Conservation (phyloP, 2,888 invertebrate species). For the Acleris laterana region DNA sequence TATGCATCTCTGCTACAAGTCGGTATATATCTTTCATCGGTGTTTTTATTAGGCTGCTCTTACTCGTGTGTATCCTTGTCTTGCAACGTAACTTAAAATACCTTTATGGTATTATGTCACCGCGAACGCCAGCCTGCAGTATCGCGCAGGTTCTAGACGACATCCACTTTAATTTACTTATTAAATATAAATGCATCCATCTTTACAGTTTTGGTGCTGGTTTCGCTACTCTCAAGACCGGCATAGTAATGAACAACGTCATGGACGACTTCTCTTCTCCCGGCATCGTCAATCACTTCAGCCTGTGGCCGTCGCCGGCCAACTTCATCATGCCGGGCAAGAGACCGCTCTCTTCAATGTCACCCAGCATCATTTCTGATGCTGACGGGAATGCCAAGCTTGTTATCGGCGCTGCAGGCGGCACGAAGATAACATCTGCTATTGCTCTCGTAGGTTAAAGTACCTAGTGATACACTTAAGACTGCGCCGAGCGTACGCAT, state of each 20-base stretch:
- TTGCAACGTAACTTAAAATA: too few species aligned
- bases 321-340: slow-evolving; percentile 93
- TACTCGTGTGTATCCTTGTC: too few species aligned
- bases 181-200: background rate
- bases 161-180: too few species aligned
- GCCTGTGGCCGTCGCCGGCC: slow-evolving; percentile 89
- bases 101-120: too few species aligned
- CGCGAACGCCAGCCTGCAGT: too few species aligned
- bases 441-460: slow-evolving; percentile 85
- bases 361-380: slow-evolving; percentile 91
- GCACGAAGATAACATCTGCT: slow-evolving; percentile 91
- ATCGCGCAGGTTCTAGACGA: too few species aligned
- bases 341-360: slow-evolving; percentile 94
- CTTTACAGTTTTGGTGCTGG: slow-evolving; percentile 92
- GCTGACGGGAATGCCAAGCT: slow-evolving; percentile 86
- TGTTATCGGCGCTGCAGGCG: slow-evolving; percentile 93
- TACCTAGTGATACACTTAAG: too few species aligned
- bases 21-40: too few species aligned
- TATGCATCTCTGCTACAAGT: too few species aligned
- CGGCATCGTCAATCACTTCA: slow-evolving; percentile 87
- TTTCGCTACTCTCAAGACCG: slow-evolving; percentile 90
- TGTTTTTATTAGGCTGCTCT: too few species aligned
- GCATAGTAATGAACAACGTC: slow-evolving; percentile 96
- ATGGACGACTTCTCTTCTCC: slow-evolving; percentile 98
- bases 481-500: too few species aligned